Evolutionary conservation across 1,140 invertebrate species (phyloP).

Genomic region (Hermatobates lingyangjiaoensis): DNA sequence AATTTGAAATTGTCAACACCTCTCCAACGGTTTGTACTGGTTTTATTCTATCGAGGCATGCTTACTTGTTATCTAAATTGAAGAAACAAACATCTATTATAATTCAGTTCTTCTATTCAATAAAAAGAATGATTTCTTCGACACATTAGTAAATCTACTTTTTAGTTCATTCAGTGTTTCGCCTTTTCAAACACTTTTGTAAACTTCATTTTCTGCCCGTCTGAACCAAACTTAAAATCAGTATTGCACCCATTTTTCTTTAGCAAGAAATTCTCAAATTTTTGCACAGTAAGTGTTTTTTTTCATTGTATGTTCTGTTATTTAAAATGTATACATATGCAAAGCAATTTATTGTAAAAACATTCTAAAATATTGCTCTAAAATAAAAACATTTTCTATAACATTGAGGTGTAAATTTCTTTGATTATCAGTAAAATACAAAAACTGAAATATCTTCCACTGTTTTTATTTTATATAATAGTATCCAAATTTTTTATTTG

Average conservation of each 20-base stretch:
- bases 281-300: too few relatives aligned
- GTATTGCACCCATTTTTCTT: too few relatives aligned
- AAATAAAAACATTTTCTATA: too few relatives aligned
- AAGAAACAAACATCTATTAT: not conserved
- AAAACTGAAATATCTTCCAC: too few relatives aligned
- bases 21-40: not conserved
- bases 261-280: too few relatives aligned
- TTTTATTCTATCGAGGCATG: not conserved
- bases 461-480: not conserved
- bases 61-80: not conserved
- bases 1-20: slow-evolving; percentile 54
- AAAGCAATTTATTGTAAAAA: too few relatives aligned
- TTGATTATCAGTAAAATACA: too few relatives aligned
- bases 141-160: not conserved
- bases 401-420: too few relatives aligned
- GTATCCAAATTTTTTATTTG: not conserved
- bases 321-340: too few relatives aligned
- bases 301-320: too few relatives aligned
- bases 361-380: too few relatives aligned
- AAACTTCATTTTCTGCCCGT: not conserved
- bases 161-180: not conserved
- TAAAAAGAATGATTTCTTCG: not conserved
- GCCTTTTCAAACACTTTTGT: not conserved
- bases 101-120: not conserved
- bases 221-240: too few relatives aligned